phyloP scores from a whole-genome alignment of 2,113 vertebrate species.

The Scatophagus argus region DNA sequence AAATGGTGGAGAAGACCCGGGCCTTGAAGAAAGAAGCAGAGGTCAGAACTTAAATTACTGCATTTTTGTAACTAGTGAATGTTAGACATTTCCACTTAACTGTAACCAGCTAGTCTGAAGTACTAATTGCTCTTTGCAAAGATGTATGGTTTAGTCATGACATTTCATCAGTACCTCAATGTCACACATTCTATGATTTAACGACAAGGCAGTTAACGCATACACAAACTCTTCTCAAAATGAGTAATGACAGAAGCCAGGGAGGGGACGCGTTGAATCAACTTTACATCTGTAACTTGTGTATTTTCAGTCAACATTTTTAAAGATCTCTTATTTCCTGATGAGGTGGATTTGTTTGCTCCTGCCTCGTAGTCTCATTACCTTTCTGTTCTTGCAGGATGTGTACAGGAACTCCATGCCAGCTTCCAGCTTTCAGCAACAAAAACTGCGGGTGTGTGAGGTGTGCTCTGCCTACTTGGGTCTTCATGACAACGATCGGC shows the following conservation, averaged over 20 bases:
- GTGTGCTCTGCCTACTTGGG: conserved; percentile 98
- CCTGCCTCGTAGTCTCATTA: neutral
- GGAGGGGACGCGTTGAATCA: no score
- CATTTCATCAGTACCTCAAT: no score
- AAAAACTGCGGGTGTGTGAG: conserved; percentile 97
- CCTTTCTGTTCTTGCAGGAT: conserved; percentile 85
- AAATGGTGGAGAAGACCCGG: conserved; percentile 97
- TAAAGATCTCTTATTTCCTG: no score
- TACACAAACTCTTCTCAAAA: neutral
- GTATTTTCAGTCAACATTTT: no score
- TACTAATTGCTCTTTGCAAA: neutral
- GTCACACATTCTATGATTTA: no score
- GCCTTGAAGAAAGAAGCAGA: conserved; percentile 97
- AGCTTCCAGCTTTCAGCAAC: conserved; percentile 98
- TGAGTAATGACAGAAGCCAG: neutral
- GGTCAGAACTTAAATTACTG: conserved; percentile 80
- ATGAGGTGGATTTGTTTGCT: neutral
- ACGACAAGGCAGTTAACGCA: neutral
- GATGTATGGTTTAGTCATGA: neutral
- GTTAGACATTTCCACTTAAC: neutral
- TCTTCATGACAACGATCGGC: conserved; percentile 97
- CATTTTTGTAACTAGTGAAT: conserved; percentile 4
- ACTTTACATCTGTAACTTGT: no score
- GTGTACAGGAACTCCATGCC: conserved; percentile 99
- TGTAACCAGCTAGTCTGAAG: neutral